Evolutionary conservation across 2,888 invertebrate genomes (phyloP), one percentile per base, ranked within the genome.

Genomic region (Atrina japonica): DNA sequence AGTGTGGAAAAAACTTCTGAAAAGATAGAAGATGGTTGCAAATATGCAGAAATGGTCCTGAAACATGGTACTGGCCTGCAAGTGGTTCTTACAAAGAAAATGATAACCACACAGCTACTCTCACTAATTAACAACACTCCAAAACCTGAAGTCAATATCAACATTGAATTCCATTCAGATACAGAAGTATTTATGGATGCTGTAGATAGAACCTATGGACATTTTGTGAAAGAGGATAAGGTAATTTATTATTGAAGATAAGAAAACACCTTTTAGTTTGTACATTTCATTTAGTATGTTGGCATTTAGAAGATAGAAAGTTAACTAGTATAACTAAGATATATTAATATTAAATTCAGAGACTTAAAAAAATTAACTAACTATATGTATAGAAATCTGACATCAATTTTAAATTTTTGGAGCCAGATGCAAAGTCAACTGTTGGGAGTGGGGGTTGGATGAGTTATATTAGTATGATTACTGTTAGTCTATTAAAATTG

Each of bases 11-110:
- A 96, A 88, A 95, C 95, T 3, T 94, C 95, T 75, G 95, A 95
- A 76, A 94, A 95, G 84, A 94, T 97, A 75, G 95, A 96, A 86
- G 95, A 96, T 87, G 96, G 96, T 11, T 95, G 95, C 87, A 94
- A 94, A 84, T 97, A 96, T 88, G 94, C 96, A 0, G 93, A 94
- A 18, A 93, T 95, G 80, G 93, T 97, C 55, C 91, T 97, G 69
- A 95, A 95, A 77, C 94, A 95, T 86, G 96, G 96, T 29, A 96
- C 96, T 88, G 94, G 95, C 29, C 66, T 84, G 16, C 87, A 89
- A 50, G 65, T 89, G 30, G 93, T 97, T 76, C 94, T 95, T 88
- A 92, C 97, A 88, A 95, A 95, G 91, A 94, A 95, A 86, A 92
- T 94, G 23, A 95, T 97, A 25, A 93, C 94, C 52, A 93, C 94